Evolutionary conservation across 2,797 vertebrate species (phyloP).

Genomic region (Sebastes iracundus): DNA sequence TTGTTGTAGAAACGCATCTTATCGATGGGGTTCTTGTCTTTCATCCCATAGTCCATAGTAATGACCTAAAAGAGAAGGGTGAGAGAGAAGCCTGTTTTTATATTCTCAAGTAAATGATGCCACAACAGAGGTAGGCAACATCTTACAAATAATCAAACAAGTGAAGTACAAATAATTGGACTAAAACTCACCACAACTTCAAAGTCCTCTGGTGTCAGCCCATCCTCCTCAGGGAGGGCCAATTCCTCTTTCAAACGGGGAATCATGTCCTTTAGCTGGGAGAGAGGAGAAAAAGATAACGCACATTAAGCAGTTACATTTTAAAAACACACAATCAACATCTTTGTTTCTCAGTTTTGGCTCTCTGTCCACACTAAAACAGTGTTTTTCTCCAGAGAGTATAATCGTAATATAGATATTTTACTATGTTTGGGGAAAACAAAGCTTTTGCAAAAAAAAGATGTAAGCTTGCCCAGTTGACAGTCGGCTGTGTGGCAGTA

Average conservation of each 20-base stretch:
- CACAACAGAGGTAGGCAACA: background rate
- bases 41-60: background rate
- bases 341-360: background rate
- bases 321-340: too few relatives aligned
- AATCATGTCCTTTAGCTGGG: rapidly evolving
- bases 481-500: too few relatives aligned
- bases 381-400: background rate
- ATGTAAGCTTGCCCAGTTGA: too few relatives aligned
- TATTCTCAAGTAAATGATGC: too few relatives aligned
- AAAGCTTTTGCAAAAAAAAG: too few relatives aligned
- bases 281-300: too few relatives aligned
- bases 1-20: slow-evolving; percentile 8
- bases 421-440: too few relatives aligned
- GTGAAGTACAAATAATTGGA: background rate
- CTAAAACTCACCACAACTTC: background rate
- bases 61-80: background rate
- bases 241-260: too few relatives aligned
- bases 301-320: too few relatives aligned
- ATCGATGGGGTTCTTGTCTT: background rate
- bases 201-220: rapidly evolving
- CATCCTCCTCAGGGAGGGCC: rapidly evolving
- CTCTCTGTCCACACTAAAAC: background rate
- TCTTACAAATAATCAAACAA: background rate
- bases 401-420: too few relatives aligned
- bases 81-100: background rate